These are phyloP conservation scores for Falcaria lacertinaria DNA, from an alignment of 2,888 invertebrate species.

Conservation along the genomic window DNA sequence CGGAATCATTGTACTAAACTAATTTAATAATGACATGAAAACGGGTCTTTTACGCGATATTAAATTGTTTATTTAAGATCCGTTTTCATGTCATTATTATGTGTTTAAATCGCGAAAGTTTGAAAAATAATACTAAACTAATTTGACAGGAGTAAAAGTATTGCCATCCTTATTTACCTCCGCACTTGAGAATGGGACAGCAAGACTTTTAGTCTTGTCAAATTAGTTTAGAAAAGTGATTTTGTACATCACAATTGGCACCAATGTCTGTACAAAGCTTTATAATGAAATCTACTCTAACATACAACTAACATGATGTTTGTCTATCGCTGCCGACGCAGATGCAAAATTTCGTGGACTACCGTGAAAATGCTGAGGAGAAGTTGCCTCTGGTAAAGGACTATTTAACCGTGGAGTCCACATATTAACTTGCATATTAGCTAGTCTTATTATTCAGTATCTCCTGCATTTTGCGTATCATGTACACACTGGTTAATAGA, in stretches of 20 bases:
- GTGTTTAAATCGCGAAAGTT: too few relatives aligned
- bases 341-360: slow-evolving; percentile 94
- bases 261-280: slow-evolving; percentile 27
- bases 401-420: slow-evolving; percentile 64
- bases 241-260: too few relatives aligned
- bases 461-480: slow-evolving; percentile 18
- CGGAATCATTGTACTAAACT: too few relatives aligned
- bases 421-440: slow-evolving; percentile 50
- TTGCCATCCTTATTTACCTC: too few relatives aligned
- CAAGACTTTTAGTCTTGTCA: too few relatives aligned
- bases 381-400: slow-evolving; percentile 93
- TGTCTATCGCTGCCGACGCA: slow-evolving; percentile 76
- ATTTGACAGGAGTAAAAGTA: too few relatives aligned
- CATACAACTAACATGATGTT: slow-evolving; percentile 62
- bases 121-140: slow-evolving; percentile 5
- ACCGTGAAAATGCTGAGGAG: slow-evolving; percentile 93
- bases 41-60: too few relatives aligned
- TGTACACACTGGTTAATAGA: slow-evolving; percentile 1
- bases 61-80: too few relatives aligned
- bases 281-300: slow-evolving; percentile 34
- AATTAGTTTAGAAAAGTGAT: too few relatives aligned
- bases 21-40: too few relatives aligned
- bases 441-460: slow-evolving; percentile 23
- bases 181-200: too few relatives aligned
- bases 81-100: too few relatives aligned